These are phyloP conservation scores for Tetragonula clypearis DNA, from an alignment of 1,140 invertebrate genomes.

Conservation along the genomic window DNA sequence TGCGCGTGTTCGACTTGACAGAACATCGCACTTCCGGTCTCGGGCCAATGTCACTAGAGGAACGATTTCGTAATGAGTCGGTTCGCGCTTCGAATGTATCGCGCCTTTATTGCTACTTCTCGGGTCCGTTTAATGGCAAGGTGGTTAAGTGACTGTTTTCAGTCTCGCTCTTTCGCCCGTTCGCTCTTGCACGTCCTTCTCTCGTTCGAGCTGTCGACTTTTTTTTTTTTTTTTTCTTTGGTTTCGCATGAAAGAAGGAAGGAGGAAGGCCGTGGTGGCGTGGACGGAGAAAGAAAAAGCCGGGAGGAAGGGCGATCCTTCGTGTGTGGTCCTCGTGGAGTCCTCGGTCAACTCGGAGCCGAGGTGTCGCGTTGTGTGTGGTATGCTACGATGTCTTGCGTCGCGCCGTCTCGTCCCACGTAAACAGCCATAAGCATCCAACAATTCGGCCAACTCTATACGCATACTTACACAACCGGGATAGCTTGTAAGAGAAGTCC, in stretches of 20 bases:
- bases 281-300: constrained; percentile 47
- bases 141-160: constrained; percentile 55
- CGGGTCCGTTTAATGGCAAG: constrained; percentile 51
- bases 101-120: background rate
- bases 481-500: background rate
- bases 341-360: constrained; percentile 65
- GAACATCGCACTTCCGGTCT: background rate
- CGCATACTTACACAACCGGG: background rate
- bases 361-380: constrained; percentile 65
- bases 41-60: constrained; percentile 16
- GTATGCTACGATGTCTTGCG: constrained; percentile 4
- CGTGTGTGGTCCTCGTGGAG: constrained; percentile 77
- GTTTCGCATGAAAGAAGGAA: constrained; percentile 49
- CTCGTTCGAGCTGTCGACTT: background rate
- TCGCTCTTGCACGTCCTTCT: constrained; percentile 36
- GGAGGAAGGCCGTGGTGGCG: constrained; percentile 26
- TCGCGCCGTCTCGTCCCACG: constrained; percentile 49
- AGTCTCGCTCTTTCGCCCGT: background rate
- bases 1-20: background rate
- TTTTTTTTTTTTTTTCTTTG: constrained; percentile 7
- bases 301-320: constrained; percentile 71
- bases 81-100: background rate
- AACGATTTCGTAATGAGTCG: constrained; percentile 46
- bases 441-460: constrained; percentile 27
- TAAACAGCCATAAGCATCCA: constrained; percentile 49